These are phyloP conservation scores for Steatornis caripensis DNA, from an alignment of 2,113 vertebrate genomes.

Conservation along the genomic window DNA sequence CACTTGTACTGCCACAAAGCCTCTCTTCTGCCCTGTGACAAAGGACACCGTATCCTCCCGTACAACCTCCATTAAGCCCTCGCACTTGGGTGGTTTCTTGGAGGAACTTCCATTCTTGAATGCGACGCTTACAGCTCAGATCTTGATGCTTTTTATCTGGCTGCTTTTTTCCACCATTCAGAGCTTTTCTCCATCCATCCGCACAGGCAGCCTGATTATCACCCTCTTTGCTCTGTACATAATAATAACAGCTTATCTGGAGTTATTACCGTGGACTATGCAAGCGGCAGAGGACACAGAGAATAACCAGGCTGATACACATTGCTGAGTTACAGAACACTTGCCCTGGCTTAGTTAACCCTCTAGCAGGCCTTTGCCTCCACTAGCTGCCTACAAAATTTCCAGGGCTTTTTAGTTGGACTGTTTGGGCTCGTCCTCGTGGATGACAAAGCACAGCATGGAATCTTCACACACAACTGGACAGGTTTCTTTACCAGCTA, in stretches of 20 bases:
- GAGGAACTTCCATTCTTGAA: not conserved
- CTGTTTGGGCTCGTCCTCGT: not conserved
- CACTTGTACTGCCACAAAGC: not conserved
- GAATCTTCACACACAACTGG: not conserved
- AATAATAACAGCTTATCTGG: not conserved
- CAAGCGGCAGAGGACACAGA: not conserved
- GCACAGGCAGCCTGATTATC: not conserved
- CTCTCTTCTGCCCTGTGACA: not conserved
- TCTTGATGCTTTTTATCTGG: not conserved
- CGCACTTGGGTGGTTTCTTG: not conserved
- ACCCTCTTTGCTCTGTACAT: not conserved
- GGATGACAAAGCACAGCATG: not conserved
- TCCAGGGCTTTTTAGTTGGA: not conserved
- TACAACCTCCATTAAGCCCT: fast-evolving
- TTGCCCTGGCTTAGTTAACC: not conserved
- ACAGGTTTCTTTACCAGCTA: not conserved
- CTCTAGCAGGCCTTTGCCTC: not conserved
- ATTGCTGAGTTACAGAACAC: not conserved
- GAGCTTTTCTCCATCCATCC: not conserved
- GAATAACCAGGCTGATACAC: not conserved
- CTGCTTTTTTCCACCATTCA: not conserved
- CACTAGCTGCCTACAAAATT: not conserved
- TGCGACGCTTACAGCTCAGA: not conserved
- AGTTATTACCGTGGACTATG: not conserved
- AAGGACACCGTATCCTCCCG: not conserved